Evolutionary conservation across 1,140 invertebrate species (phyloP), one percentile per base, ranked within the genome.

Genomic region (Oryzaephilus surinamensis): DNA sequence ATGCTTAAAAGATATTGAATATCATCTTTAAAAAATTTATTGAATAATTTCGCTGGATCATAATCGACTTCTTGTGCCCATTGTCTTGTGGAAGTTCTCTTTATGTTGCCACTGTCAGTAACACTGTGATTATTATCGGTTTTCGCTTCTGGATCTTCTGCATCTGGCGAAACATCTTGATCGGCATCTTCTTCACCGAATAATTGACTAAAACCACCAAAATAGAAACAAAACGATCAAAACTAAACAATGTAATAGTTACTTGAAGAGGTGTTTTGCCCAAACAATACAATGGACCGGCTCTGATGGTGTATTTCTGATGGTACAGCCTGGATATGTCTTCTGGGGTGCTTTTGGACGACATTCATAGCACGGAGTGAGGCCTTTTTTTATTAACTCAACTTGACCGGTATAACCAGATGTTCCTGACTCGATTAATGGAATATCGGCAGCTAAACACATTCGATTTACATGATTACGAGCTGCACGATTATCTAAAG

Each of bases 261-360:
- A 91, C 86, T 97, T 98, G 61, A 98, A 99, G 10, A 99, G 72
- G 74, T 97, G 92, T 63, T 99, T 99, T 0, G 93, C 86, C 97
- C 97, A 99, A 2, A 99, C 92, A 53, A 99, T 94, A 60, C 97
- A 99, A 65, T 99, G 97, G 51, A 99, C 96, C 0, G 92, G 88
- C 62, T 98, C 94, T 8, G 93, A 97, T n/a, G 97, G 97, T 4
- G 97, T 99, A 58, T 99, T 99, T 30, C 97, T 73, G 49, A 99
- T 99, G 0, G 97, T 99, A 64, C 97, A 99, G 2, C 92, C 91
- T 2, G 97, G 94, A 66, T 83, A 99, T 7, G 85, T 86, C 64
- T 94, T 95, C 55, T 93, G 87, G 28, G 80, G 71, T 19, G 86
- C 77, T 65, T 95, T 93, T 1, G 91, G 89, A 39, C 82, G 79